Evolutionary conservation across 2,888 invertebrate species (phyloP).

Genomic region (Pseudoips prasinana): DNA sequence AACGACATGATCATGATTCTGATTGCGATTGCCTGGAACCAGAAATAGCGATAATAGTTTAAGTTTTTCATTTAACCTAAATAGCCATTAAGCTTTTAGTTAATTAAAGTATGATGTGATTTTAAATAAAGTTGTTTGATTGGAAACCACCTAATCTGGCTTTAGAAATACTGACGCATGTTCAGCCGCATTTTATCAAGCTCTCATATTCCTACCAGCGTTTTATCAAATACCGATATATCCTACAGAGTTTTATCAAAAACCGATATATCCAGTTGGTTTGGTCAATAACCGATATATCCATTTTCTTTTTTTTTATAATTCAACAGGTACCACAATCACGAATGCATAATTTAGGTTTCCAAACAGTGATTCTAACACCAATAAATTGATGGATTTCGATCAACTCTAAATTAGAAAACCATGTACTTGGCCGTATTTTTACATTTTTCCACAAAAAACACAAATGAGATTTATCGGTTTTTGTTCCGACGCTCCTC

Average conservation of each 20-base stretch:
- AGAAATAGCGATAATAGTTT: slow-evolving; percentile 11
- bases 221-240: slow-evolving; percentile 10
- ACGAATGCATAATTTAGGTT: slow-evolving; percentile 14
- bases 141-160: slow-evolving; percentile 5
- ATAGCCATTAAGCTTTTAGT: slow-evolving; percentile 3
- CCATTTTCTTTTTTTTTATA: slow-evolving; percentile 9
- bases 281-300: slow-evolving; percentile 10
- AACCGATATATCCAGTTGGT: slow-evolving; percentile 12
- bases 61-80: slow-evolving; percentile 7
- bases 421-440: slow-evolving; percentile 8
- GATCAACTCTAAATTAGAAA: slow-evolving; percentile 14
- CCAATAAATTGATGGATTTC: slow-evolving; percentile 13
- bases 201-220: slow-evolving; percentile 2
- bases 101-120: slow-evolving; percentile 6
- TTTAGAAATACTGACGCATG: slow-evolving; percentile 5
- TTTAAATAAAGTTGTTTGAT: slow-evolving; percentile 4
- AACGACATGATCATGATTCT: slow-evolving; percentile 10
- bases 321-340: slow-evolving; percentile 9
- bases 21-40: slow-evolving; percentile 10
- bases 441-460: slow-evolving; percentile 13
- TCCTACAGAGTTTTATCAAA: slow-evolving; percentile 6
- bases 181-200: slow-evolving; percentile 5
- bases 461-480: slow-evolving; percentile 9
- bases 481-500: slow-evolving; percentile 13
- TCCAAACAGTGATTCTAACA: slow-evolving; percentile 11